A percentile compares a stretch with the other conserved stretches of the same genome.
phyloP scores from a whole-genome alignment of 2,797 vertebrate genomes.

The Anguilla anguilla region DNA sequence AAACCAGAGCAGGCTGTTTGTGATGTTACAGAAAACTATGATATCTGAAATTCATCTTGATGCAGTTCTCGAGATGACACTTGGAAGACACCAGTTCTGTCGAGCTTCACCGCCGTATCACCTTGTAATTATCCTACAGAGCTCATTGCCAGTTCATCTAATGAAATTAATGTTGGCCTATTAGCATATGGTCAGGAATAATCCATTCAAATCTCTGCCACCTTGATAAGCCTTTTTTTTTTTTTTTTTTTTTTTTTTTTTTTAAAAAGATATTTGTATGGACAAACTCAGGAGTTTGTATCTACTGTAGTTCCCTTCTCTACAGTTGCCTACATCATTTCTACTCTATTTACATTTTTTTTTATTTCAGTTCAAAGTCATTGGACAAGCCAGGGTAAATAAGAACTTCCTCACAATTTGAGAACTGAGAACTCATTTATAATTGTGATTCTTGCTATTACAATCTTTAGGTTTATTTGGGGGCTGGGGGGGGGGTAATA shows the following conservation, averaged over 20 bases:
- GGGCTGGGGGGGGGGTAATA: not conserved
- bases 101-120: not conserved
- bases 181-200: not conserved
- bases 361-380: not conserved
- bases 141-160: not conserved
- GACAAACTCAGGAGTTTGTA: not conserved
- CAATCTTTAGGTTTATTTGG: too few species aligned
- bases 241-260: too few species aligned
- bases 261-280: not conserved
- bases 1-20: not conserved
- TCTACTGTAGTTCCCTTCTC: too few species aligned
- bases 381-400: not conserved
- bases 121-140: not conserved
- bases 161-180: not conserved
- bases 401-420: not conserved
- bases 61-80: not conserved
- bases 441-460: not conserved
- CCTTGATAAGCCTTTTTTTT: not conserved
- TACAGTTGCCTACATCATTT: not conserved
- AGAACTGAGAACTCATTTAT: not conserved
- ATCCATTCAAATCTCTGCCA: not conserved
- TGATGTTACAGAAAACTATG: not conserved
- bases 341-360: not conserved
- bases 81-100: not conserved
- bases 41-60: not conserved